Evolutionary conservation across 2,888 invertebrate species (phyloP), one percentile per base, ranked within the genome.

Genomic region (Cryptocheilus praepositus): DNA sequence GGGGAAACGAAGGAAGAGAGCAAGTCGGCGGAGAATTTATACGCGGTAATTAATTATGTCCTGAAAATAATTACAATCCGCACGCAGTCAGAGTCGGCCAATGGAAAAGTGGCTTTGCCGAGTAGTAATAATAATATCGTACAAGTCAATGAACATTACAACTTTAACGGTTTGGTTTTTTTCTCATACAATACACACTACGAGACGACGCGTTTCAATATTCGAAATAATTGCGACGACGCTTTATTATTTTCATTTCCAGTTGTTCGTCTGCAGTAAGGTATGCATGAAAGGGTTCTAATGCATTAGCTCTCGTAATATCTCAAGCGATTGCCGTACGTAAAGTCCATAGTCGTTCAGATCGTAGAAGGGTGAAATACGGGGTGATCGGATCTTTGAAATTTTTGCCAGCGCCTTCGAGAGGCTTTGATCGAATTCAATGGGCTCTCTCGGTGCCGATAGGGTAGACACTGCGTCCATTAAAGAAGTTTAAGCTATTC

Each of bases 401-500:
- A 58, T 46, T 58, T 58, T 58, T 58, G 55, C 28, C 57, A 55
- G 58, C 64, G 58, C 52, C 49, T 54, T 46, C 21, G 36, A 44
- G 68, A 61, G 44, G 58, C 60, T 65, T 61, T 67, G 62, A 67
- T 74, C 67, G 64, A 69, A 67, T 67, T 61, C 63, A 58, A 44
- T 57, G 66, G 67, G 62, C 45, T 55, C 43, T 52, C 53, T 36
- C 36, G 62, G 67, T 56, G 59, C 64, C 70, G 69, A 74, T 72
- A 71, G 72, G 57, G 60, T 64, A 65, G 71, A 61, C 68, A 57
- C 70, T 66, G 66, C 72, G 57, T 65, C 74, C 71, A 77, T 75
- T 80, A 72, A 79, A 79, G 79, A 83, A 83, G 83, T 83, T 83
- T 72, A 69, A 81, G 79, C 80, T 67, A 81, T 82, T 83, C 77